These are phyloP conservation scores for Pardosa pseudoannulata DNA, from an alignment of 2,888 invertebrate species.

Conservation along the genomic window DNA sequence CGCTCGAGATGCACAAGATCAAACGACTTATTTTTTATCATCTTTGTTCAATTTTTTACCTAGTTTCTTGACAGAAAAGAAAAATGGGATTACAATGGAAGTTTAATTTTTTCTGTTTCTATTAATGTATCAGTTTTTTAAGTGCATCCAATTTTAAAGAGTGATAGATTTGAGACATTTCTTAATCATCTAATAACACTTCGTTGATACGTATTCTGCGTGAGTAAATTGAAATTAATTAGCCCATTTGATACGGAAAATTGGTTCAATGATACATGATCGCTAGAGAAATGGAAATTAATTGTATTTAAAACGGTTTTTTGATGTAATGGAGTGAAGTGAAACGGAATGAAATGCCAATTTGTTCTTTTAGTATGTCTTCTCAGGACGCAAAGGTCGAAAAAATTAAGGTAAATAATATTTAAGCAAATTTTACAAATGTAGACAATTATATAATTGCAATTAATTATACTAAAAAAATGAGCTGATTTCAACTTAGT, in stretches of 20 bases:
- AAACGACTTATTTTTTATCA: slow-evolving; percentile 20
- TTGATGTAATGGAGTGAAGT: too few relatives aligned
- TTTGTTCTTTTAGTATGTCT: too few relatives aligned
- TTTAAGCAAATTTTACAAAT: too few relatives aligned
- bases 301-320: too few relatives aligned
- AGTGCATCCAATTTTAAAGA: too few relatives aligned
- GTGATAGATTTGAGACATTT: background rate
- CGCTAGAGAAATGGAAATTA: background rate
- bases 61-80: background rate
- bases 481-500: too few relatives aligned
- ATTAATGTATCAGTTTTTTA: background rate
- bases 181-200: background rate
- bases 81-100: slow-evolving; percentile 26
- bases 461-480: too few relatives aligned
- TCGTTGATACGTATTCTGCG: background rate
- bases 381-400: too few relatives aligned
- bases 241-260: background rate
- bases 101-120: background rate
- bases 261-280: background rate
- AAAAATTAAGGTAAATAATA: too few relatives aligned
- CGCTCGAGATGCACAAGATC: slow-evolving; percentile 12
- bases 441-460: too few relatives aligned
- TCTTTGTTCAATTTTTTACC: background rate
- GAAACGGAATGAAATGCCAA: too few relatives aligned
- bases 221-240: background rate